Base-by-base conservation (phyloP, 2,888 invertebrate species). In the Merodon equestris region DNA sequence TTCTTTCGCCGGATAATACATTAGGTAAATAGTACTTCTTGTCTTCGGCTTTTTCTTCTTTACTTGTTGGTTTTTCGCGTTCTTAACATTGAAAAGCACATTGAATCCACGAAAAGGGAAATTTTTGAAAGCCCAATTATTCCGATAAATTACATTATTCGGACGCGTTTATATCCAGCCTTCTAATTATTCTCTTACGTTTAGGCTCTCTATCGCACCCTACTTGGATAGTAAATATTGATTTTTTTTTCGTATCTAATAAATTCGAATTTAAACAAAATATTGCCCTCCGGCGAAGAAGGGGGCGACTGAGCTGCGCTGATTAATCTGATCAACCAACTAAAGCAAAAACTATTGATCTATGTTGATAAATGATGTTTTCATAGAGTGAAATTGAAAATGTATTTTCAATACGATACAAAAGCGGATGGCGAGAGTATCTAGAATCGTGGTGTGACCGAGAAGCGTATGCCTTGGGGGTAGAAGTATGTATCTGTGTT, bases 311-410 rank as follows among this genome's bases (percentile, higher is more conserved):
- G 27, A 27, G 27, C 27, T 27, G 27, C n/a, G n/a, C 27, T 27
- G 27, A 7, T 27, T 7, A 27, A 27, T 7, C 27, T 7, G 27
- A 27, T 7, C 27, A 50, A 36, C 27, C 34, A 15, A 48, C 48
- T 5, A 7, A 27, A 48, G 7, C 9, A 54, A 17, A n/a, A 7
- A 36, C 14, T 9, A 53, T 51, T 38, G 45, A 47, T 15, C 27
- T 27, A 27, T 53, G 42, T 54, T 70, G 61, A 54, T 70, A 70
- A 61, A 71, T 56, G 61, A 63, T 63, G 54, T 63, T 54, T 12
- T 40, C 7, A 56, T 12, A 48, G 9, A 61, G 47, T 56, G 61
- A 61, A 61, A 61, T 42, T 17, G 19, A 57, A 42, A 19, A 34
- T 27, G 1, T 10, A 17, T 53, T 4, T 40, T 40, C 38, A 47